Evolutionary conservation across 1,140 invertebrate species (phyloP), one percentile per base, ranked within the genome.

Genomic region (Hypsibius dujardini): DNA sequence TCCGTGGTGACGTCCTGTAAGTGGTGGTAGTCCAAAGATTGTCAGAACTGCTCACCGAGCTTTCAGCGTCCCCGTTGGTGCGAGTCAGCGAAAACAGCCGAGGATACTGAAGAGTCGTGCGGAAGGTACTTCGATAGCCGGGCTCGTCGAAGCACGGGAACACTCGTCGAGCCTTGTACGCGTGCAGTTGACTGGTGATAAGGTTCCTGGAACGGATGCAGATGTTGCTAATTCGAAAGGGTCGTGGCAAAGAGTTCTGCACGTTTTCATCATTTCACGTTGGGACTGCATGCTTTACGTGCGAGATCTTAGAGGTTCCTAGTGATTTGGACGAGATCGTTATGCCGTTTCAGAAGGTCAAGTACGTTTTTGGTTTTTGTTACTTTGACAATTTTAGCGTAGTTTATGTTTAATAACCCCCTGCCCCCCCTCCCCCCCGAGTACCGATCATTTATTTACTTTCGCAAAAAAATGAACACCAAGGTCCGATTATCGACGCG

Each of bases 111-210:
- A 84, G 73, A 46, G 76, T 79, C 2, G 83, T 75, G 12, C 77
- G 81, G 74, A 79, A 84, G 1, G 77, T 77, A 1, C 82, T 79
- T 74, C 84, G 85, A 71, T 84, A 80, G 69, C 78, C 78, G 0
- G 84, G 84, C 74, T 84, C 84, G 74, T 84, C 84, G 72, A 83
- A 83, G 74, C 83, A 84, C 0, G 84, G 84, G 72, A 85, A 85
- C 0, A 83, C 83, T 72, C 77, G 76, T 2, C 84, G 74, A 7
- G 84, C 84, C 74, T 81, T 79, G 1, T 80, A 81, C 2, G 84
- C 84, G 73, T 85, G 80, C 75, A 85, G 85, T 74, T 85, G 83
- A 1, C 83, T 82, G 0, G 82, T 78, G 0, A 80, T 81, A 46
- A 83, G 76, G 71, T 75, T 74, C 47, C 81, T 82, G 72, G 1